Percentiles rank a stretch among this genome's conserved stretches.
Conservation (phyloP, 2,113 vertebrate species). For the Corynorhinus townsendii region DNA sequence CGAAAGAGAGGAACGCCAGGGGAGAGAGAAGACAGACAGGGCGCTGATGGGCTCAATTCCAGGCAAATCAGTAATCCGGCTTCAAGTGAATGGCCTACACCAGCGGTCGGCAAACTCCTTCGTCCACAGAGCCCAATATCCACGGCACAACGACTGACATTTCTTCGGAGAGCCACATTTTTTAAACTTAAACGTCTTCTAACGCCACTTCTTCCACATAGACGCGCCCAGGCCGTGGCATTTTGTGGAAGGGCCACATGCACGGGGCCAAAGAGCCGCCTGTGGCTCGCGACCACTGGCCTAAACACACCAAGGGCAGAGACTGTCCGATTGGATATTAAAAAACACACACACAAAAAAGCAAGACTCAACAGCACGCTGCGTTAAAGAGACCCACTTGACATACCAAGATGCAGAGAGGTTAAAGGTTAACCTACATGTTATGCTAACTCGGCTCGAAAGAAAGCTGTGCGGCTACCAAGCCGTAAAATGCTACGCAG, state of each 20-base stretch:
- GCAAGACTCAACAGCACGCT: neutral
- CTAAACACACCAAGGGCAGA: neutral
- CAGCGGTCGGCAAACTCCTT: no score
- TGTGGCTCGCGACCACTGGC: no score
- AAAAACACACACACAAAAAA: no score
- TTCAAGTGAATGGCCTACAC: neutral
- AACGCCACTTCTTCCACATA: no score
- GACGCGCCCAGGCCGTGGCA: no score
- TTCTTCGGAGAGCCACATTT: no score
- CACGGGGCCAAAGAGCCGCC: no score
- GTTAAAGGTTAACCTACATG: no score
- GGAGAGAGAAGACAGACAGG: neutral
- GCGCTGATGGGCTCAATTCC: neutral
- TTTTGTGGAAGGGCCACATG: no score
- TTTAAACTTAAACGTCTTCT: no score
- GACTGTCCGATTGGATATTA: neutral
- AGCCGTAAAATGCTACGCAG: fast-evolving
- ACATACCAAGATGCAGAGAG: neutral
- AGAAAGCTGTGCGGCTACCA: neutral
- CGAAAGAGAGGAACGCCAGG: neutral
- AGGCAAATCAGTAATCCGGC: neutral
- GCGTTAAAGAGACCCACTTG: neutral
- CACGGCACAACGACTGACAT: no score
- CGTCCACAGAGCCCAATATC: no score
- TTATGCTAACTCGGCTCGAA: fast-evolving